Percentiles rank a stretch among this genome's conserved stretches.
phyloP scores from a whole-genome alignment of 2,888 invertebrate genomes.

The Caenorhabditis plicata region DNA sequence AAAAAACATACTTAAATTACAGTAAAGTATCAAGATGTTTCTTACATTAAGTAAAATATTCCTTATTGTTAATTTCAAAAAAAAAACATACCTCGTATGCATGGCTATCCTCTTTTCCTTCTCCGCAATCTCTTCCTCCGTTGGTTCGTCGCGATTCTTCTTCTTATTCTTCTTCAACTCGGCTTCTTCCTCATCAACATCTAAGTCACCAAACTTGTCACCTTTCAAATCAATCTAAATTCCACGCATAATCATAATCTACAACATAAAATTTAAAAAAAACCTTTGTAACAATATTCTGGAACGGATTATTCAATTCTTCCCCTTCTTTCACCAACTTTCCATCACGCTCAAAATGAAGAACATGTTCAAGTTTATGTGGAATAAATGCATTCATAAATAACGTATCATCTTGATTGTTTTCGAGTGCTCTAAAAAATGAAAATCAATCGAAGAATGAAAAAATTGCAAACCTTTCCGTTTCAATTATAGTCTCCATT shows the following conservation, averaged over 20 bases:
- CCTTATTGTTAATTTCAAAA: neutral
- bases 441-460: neutral
- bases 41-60: too few species aligned
- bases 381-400: conserved; percentile 79
- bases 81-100: conserved; percentile 32
- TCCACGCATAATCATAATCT: too few species aligned
- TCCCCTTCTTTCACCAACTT: conserved; percentile 76
- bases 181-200: conserved; percentile 6
- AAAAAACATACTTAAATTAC: neutral
- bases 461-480: conserved; percentile 18
- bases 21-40: too few species aligned
- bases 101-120: conserved; percentile 32
- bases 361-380: conserved; percentile 83
- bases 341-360: conserved; percentile 75
- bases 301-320: conserved; percentile 73
- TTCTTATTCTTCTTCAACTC: conserved; percentile 20
- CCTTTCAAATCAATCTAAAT: conserved; percentile 80
- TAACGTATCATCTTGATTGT: conserved; percentile 74
- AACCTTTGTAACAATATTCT: conserved; percentile 77
- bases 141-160: conserved; percentile 31
- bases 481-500: conserved; percentile 45
- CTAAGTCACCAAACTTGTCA: conserved; percentile 68
- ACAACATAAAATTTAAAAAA: neutral
- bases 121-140: conserved; percentile 27
- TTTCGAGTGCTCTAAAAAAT: neutral